Conservation (phyloP, 2,888 invertebrate genomes). For the Osedax fenrisi region DNA sequence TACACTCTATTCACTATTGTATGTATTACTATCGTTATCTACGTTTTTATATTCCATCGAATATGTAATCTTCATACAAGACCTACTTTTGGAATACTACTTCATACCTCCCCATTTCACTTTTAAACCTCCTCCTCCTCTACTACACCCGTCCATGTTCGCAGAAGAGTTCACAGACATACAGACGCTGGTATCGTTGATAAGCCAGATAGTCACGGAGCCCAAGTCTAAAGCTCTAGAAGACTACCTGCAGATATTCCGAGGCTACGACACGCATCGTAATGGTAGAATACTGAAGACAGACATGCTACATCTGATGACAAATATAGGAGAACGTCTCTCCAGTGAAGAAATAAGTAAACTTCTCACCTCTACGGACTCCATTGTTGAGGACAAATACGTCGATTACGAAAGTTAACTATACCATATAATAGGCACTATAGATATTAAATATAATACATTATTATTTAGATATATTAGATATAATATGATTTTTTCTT, state of each 20-base stretch:
- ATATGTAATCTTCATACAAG: no score
- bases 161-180: slow-evolving; percentile 26
- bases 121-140: no score
- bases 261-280: slow-evolving; percentile 34
- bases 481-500: no score
- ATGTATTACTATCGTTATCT: no score
- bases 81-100: no score
- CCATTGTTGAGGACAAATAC: slow-evolving; percentile 27
- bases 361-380: slow-evolving; percentile 32
- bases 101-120: no score
- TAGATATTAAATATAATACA: no score
- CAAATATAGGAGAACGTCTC: slow-evolving; percentile 36
- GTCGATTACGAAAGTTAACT: slow-evolving; percentile 36
- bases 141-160: no score
- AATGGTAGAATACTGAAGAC: slow-evolving; percentile 30
- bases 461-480: no score
- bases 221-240: slow-evolving; percentile 32
- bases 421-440: no score
- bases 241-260: slow-evolving; percentile 34
- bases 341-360: slow-evolving; percentile 35
- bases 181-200: slow-evolving; percentile 32
- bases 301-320: slow-evolving; percentile 35
- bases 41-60: no score
- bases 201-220: slow-evolving; percentile 33
- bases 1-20: no score